Evolutionary conservation across 2,888 invertebrate species (phyloP), one percentile per base, ranked within the genome.

Genomic region (Dynastes grantii): DNA sequence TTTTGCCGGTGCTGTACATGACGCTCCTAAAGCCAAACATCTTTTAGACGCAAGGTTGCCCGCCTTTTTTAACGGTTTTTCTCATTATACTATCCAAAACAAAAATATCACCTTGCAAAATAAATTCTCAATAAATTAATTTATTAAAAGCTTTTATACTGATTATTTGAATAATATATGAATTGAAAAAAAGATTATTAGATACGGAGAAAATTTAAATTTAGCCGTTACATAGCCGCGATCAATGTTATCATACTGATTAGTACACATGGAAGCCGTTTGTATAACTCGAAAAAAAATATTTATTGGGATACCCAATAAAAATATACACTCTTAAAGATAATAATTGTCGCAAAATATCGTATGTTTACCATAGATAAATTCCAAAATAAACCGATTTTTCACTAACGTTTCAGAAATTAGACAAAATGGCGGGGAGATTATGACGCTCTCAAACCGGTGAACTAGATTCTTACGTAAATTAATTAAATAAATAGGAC

Each of bases 181-280:
- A 45, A 45, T 45, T 37, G 4, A 16, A 55, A 1, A n/a, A 8
- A n/a, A 55, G 5, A 55, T 8, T 55, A n/a, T 2, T 0, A 37
- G 5, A 37, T 16, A 53, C 16, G 53, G 6, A 16, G n/a, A 53
- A 53, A 53, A 16, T 58, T 27, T 58, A 22, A 77, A 79, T 78
- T 79, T 77, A 51, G 63, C 63, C n/a, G 40, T 61, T 70, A 63
- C 63, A 27, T 5, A 58, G 16, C 11, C 65, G 2, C 16, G 78
- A 81, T 71, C 82, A 76, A 84, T 79, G 82, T 84, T 85, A 83
- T 84, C 80, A 83, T 83, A 79, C 80, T 80, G 83, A 81, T 78
- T 83, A 82, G 82, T 85, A 84, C 68, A 65, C 13, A 83, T 82
- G 63, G 29, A 61, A 40, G 27, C 73, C 55, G 16, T n/a, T 37